Percentiles rank a stretch among this genome's conserved stretches.
Evolutionary conservation across 2,113 vertebrate genomes (phyloP).

Genomic region (Conger conger): DNA sequence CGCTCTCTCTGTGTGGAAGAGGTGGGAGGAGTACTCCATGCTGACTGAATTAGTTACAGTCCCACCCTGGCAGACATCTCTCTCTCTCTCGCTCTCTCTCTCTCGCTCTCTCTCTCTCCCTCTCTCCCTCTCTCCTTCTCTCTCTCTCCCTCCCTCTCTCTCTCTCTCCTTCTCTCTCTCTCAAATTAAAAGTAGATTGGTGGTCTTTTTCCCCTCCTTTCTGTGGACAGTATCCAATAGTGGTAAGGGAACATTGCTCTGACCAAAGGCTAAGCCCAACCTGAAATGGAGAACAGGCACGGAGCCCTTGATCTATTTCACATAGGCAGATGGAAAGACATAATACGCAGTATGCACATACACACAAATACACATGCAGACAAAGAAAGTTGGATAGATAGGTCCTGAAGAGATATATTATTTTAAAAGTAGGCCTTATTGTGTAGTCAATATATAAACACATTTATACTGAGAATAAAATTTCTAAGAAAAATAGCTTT

Average conservation of each 20-base stretch:
- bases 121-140: not conserved
- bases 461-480: not conserved
- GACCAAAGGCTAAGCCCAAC: not conserved
- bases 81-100: not conserved
- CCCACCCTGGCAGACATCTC: not conserved
- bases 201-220: not conserved
- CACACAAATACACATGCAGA: not conserved
- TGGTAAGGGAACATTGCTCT: not conserved
- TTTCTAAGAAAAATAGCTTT: not conserved
- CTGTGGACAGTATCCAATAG: not conserved
- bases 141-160: not conserved
- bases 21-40: not conserved
- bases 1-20: conserved; percentile 1
- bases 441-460: not conserved
- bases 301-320: not conserved
- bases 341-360: not conserved
- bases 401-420: not conserved
- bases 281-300: not conserved
- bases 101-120: not conserved
- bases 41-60: not conserved
- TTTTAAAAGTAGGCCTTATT: not conserved
- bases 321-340: not conserved
- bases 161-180: too few relatives aligned
- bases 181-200: too few relatives aligned
- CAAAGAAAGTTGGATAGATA: not conserved